Conservation (phyloP, 37 sponge, comb jelly and placozoan genomes). For the Corticium candelabrum region DNA sequence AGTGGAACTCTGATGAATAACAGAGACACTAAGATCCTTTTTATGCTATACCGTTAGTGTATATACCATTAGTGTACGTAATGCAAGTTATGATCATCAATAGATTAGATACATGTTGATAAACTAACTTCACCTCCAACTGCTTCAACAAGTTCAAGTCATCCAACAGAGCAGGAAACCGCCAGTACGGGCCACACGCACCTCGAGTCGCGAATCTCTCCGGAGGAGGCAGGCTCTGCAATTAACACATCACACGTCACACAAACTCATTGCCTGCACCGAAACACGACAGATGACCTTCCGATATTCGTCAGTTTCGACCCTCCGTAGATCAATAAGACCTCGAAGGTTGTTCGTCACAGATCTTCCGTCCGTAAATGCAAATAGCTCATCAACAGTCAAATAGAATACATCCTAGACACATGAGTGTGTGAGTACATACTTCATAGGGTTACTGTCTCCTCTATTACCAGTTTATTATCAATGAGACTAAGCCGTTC, state of each 20-base stretch:
- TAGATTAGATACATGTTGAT: too few species aligned
- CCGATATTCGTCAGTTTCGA: slow-evolving; percentile 53
- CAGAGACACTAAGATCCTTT: too few species aligned
- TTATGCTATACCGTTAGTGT: too few species aligned
- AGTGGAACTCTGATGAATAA: background rate
- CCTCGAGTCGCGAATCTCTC: slow-evolving; percentile 66
- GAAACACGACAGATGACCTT: background rate
- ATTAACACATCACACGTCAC: background rate
- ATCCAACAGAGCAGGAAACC: slow-evolving; percentile 52
- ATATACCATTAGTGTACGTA: too few species aligned
- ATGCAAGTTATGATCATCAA: background rate
- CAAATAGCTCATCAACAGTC: slow-evolving; percentile 60
- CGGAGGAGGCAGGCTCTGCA: slow-evolving; percentile 63
- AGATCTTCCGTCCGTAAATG: slow-evolving; percentile 60
- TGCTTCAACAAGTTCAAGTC: slow-evolving; percentile 66
- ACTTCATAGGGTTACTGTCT: background rate
- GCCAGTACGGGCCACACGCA: slow-evolving; percentile 45
- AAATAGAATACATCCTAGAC: slow-evolving; percentile 77
- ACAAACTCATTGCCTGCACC: background rate
- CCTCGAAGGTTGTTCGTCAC: slow-evolving; percentile 61
- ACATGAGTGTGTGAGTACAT: background rate
- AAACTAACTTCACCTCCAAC: slow-evolving; percentile 22
- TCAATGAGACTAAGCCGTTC: slow-evolving; percentile 34
- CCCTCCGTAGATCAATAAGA: slow-evolving; percentile 57
- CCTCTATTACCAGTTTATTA: slow-evolving; percentile 27